Percentiles rank a stretch among this genome's conserved stretches.
These are phyloP conservation scores for Lerista edwardsae DNA, from an alignment of 2,797 vertebrate species.

Conservation along the genomic window DNA sequence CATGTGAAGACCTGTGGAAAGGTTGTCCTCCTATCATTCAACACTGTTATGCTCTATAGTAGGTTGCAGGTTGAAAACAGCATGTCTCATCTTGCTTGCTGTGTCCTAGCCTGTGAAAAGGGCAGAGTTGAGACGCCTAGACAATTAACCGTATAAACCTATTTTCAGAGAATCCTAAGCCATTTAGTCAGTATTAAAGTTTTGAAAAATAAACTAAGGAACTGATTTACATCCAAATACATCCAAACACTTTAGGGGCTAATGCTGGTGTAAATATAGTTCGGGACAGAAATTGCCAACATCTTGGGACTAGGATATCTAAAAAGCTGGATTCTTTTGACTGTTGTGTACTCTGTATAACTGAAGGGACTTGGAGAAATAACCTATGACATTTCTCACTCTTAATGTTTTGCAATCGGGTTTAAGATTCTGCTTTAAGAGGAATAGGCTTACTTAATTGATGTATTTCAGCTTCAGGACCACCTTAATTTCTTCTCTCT, in stretches of 20 bases:
- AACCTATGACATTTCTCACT: not conserved
- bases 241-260: not conserved
- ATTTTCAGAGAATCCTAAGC: not conserved
- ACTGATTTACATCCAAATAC: too few species aligned
- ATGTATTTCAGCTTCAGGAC: not conserved
- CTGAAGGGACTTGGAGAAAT: too few species aligned
- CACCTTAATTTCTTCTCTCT: conserved; percentile 13
- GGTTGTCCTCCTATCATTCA: too few species aligned
- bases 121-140: not conserved
- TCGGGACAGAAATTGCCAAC: too few species aligned
- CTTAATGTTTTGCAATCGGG: not conserved
- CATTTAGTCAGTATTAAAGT: not conserved
- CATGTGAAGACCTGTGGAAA: too few species aligned
- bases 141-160: not conserved
- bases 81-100: not conserved
- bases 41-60: not conserved
- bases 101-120: not conserved
- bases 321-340: not conserved
- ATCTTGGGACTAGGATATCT: not conserved
- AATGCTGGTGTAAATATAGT: not conserved
- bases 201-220: too few species aligned
- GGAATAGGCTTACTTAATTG: too few species aligned
- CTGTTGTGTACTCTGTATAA: not conserved
- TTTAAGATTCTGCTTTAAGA: not conserved
- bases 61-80: not conserved